These are phyloP conservation scores for mouse (Mus musculus) DNA, from an alignment of 2,113 vertebrate genomes.

Conservation along the genomic window DNA sequence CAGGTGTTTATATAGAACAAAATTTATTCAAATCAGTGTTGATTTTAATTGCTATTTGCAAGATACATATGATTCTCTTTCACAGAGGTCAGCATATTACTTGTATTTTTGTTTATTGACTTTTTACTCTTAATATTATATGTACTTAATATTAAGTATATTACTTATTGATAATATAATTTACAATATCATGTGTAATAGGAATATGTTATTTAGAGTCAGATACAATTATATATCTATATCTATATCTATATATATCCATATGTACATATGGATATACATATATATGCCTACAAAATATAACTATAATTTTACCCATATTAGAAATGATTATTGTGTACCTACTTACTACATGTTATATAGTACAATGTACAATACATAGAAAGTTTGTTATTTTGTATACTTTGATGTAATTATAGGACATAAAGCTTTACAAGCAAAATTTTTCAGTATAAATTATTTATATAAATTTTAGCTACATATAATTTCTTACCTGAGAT, in stretches of 20 bases:
- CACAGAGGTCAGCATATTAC: background rate
- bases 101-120: background rate
- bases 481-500: background rate
- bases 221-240: background rate
- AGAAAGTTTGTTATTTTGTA: background rate
- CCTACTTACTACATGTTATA: background rate
- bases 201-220: background rate
- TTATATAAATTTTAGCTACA: background rate
- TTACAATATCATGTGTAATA: background rate
- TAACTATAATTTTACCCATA: background rate
- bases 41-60: background rate
- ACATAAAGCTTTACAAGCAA: background rate
- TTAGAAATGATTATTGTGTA: background rate
- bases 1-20: background rate
- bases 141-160: background rate
- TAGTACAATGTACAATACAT: background rate
- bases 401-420: background rate
- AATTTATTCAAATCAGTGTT: background rate
- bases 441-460: background rate
- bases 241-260: background rate
- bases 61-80: background rate
- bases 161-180: background rate
- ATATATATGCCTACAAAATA: background rate
- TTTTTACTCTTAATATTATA: background rate
- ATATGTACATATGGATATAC: background rate